Evolutionary conservation across 2,113 vertebrate species (phyloP).

Genomic region (Scomber japonicus): DNA sequence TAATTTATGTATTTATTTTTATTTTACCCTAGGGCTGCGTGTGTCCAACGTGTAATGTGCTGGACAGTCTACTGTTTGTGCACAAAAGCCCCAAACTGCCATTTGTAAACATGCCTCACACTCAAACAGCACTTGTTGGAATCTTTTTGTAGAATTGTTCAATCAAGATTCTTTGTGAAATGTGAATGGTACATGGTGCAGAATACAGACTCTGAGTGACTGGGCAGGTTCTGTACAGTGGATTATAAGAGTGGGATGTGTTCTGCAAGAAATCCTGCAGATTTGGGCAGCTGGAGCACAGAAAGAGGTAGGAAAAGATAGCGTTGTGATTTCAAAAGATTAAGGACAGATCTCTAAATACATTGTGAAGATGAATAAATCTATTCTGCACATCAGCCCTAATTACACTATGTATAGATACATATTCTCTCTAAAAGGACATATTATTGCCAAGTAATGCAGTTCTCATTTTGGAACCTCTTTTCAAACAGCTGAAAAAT

Average conservation of each 20-base stretch:
- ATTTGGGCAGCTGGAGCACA: background rate
- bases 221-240: too few species aligned
- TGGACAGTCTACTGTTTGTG: background rate
- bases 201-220: background rate
- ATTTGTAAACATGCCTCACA: background rate
- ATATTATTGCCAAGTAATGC: background rate
- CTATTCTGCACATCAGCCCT: background rate
- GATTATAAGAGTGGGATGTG: background rate
- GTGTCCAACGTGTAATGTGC: background rate
- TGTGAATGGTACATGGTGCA: background rate
- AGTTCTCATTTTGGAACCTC: background rate
- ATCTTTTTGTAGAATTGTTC: background rate
- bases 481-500: too few species aligned
- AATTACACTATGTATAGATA: background rate
- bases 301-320: background rate
- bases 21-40: background rate
- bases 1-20: background rate
- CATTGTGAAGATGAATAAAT: background rate
- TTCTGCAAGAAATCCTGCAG: background rate
- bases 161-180: background rate
- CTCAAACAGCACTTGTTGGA: background rate
- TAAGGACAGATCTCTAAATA: background rate
- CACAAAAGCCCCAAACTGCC: constrained; percentile 17
- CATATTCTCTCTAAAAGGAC: background rate
- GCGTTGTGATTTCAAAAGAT: background rate